Percentiles rank a stretch among this genome's conserved stretches.
Conservation (phyloP, 2,113 vertebrate genomes). For the Rhagologus leucostigma region DNA sequence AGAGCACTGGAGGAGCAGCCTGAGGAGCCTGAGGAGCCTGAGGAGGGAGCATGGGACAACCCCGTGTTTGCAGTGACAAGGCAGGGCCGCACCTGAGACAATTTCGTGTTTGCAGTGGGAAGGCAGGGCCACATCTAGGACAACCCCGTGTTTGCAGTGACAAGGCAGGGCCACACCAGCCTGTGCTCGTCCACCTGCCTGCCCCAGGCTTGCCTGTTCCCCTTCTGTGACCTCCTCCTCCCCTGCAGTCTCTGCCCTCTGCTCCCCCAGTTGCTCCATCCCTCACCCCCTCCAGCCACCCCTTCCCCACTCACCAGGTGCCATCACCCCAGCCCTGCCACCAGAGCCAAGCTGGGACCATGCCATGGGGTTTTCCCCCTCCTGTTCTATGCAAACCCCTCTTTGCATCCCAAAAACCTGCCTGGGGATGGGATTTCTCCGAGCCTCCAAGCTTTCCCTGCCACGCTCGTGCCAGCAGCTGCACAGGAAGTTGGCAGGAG, state of each 20-base stretch:
- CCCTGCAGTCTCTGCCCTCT: background rate
- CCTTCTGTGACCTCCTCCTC: background rate
- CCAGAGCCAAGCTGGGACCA: background rate
- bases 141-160: accelerated
- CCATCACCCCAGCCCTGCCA: background rate
- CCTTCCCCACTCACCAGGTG: background rate
- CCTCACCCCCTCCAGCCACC: background rate
- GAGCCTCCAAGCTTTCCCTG: background rate
- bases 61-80: accelerated
- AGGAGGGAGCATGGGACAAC: background rate
- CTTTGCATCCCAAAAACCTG: background rate
- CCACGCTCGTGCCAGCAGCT: background rate
- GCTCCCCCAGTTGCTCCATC: background rate
- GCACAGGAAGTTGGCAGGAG: background rate
- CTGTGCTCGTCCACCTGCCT: background rate
- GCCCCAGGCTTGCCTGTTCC: background rate
- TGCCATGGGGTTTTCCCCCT: accelerated
- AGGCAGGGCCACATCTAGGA: background rate
- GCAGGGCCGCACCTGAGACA: background rate
- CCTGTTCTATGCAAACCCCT: background rate
- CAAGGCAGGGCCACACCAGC: background rate
- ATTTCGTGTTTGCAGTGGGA: accelerated
- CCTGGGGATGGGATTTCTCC: background rate
- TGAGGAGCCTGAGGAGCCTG: background rate
- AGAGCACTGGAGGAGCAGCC: background rate